Evolutionary conservation across 2,797 vertebrate species (phyloP), one percentile per base, ranked within the genome.

Genomic region (Alauda arvensis): DNA sequence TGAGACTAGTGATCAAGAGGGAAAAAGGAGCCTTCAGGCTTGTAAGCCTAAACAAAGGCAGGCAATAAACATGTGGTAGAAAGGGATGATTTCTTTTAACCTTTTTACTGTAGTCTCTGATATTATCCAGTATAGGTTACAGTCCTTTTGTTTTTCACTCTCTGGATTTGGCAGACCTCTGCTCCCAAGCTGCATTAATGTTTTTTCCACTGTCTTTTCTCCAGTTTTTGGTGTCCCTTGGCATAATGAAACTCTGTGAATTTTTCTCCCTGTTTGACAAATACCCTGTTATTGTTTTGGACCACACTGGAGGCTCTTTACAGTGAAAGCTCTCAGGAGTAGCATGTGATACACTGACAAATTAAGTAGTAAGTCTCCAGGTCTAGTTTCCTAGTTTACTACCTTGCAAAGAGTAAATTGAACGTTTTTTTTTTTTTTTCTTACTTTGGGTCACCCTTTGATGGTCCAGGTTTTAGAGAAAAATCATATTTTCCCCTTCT

Each of bases 121-220:
- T 86, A 71, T 48, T 82, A 69, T 72, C 75, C 81, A 88, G 74
- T 65, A 66, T 77, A 89, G 78, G 72, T 88, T 83, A 52, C 37
- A 85, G 66, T 55, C 43, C 37, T 90, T 83, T 83, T 81, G 59
- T 87, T 90, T 78, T 77, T 60, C 52, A 7, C 28, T 31, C 46
- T 82, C 59, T 69, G 67, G 43, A 67, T 71, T 84, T 90, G 88
- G 90, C 77, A 92, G 69, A 74, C 16, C 40, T 53, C 72, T 78
- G 45, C n/a, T 93, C 53, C 31, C 59, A 69, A 60, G 25, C 28
- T 85, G 25, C 42, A 78, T 37, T 67, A 70, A 85, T 29, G 4
- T 57, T 88, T 86, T 90, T 94, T 76, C 63, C 67, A 63, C 82
- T 83, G 63, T 61, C 39, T 90, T 45, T 80, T 83, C 53, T 85